Conservation (phyloP, 2,113 vertebrate species). For the Vicugna pacos region DNA sequence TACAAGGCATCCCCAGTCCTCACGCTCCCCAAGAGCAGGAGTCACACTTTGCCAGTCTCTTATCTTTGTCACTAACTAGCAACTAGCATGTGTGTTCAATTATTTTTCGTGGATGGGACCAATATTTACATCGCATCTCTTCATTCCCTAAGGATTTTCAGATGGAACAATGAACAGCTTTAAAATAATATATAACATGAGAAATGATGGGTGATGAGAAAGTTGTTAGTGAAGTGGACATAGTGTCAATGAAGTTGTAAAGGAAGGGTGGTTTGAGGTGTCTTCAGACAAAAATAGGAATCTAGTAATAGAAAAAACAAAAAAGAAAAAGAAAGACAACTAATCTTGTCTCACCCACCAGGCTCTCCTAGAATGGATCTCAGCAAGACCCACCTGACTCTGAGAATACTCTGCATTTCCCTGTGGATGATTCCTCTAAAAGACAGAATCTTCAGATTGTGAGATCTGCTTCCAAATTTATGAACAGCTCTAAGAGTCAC, state of each 20-base stretch:
- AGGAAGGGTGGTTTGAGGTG: neutral
- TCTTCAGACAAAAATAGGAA: conserved; percentile 35
- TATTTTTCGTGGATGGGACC: neutral
- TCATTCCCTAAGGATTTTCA: neutral
- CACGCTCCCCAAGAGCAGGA: neutral
- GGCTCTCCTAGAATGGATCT: neutral
- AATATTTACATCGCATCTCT: neutral
- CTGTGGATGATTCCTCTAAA: neutral
- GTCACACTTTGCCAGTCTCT: neutral
- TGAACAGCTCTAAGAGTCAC: neutral
- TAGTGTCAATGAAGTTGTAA: neutral
- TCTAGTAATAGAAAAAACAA: neutral
- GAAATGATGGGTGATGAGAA: neutral
- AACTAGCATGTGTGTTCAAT: neutral
- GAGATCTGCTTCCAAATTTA: neutral
- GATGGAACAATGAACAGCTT: neutral
- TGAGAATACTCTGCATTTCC: neutral
- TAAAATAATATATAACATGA: neutral
- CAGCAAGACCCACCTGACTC: neutral
- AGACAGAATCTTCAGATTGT: neutral
- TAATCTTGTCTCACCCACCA: neutral
- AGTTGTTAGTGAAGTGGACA: neutral
- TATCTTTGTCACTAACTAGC: neutral
- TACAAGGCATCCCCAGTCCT: neutral
- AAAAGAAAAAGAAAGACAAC: neutral